Conservation (phyloP, 2,888 invertebrate species). For the Drosophila atripex region DNA sequence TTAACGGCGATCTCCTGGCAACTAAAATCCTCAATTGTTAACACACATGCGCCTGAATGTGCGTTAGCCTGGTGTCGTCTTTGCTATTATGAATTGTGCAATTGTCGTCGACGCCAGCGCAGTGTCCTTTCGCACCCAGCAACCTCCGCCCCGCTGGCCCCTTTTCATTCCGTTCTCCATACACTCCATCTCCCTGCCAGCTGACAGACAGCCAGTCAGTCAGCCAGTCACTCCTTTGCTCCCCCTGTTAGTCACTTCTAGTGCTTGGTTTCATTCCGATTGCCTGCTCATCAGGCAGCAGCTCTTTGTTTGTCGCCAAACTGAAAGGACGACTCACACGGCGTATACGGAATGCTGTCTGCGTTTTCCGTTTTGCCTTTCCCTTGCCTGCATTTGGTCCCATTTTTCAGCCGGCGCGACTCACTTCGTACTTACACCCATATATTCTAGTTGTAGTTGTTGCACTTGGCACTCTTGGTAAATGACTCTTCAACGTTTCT, state of each 20-base stretch:
- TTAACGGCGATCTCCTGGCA: slow-evolving; percentile 45
- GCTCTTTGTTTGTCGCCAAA: slow-evolving; percentile 33
- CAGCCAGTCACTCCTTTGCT: slow-evolving; percentile 27
- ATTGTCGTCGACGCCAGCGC: slow-evolving; percentile 73
- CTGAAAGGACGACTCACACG: slow-evolving; percentile 32
- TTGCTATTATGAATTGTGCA: slow-evolving; percentile 78
- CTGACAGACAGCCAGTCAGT: slow-evolving; percentile 32
- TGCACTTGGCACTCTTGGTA: slow-evolving; percentile 65
- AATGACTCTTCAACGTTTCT: slow-evolving; percentile 77
- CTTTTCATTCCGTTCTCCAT: slow-evolving; percentile 4
- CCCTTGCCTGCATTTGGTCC: slow-evolving; percentile 61
- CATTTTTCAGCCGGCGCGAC: slow-evolving; percentile 60
- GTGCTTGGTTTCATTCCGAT: slow-evolving; percentile 47
- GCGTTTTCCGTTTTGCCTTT: slow-evolving; percentile 40
- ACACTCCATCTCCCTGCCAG: slow-evolving; percentile 18
- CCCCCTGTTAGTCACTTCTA: slow-evolving; percentile 41
- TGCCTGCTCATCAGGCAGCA: slow-evolving; percentile 36
- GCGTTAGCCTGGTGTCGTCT: slow-evolving; percentile 55
- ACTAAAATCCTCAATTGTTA: slow-evolving; percentile 54
- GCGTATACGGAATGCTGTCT: slow-evolving; percentile 59
- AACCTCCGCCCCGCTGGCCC: slow-evolving; percentile 9
- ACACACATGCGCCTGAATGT: slow-evolving; percentile 40
- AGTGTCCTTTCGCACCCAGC: slow-evolving; percentile 34
- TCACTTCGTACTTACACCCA: not conserved
- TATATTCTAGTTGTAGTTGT: slow-evolving; percentile 22